Percentiles rank a stretch among this genome's conserved stretches.
Conservation (phyloP, 2,113 vertebrate genomes). For the Poeciliopsis retropinna region DNA sequence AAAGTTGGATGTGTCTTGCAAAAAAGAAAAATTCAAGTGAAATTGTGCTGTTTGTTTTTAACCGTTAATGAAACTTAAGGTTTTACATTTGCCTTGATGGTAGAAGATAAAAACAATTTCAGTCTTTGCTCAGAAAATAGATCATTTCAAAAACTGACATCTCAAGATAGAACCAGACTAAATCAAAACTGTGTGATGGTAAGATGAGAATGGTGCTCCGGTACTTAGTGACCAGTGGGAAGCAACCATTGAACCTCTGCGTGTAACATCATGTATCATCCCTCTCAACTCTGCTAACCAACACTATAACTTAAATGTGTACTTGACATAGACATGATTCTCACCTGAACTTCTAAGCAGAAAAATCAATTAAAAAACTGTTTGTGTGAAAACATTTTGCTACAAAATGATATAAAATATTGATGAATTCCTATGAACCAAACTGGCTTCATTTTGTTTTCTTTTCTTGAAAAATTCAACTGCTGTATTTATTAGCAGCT, state of each 20-base stretch:
- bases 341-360: conserved; percentile 71
- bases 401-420: conserved; percentile 82
- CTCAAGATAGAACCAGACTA: neutral
- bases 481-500: conserved; percentile 11
- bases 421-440: conserved; percentile 74
- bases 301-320: conserved; percentile 71
- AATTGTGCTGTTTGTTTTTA: no score
- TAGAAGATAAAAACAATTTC: no score
- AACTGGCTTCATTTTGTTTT: conserved; percentile 63
- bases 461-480: conserved; percentile 16
- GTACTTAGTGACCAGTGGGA: conserved; percentile 19
- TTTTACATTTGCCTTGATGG: no score
- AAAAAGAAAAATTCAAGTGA: no score
- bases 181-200: neutral
- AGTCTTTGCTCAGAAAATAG: no score
- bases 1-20: no score
- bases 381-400: conserved; percentile 82
- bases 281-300: conserved; percentile 55
- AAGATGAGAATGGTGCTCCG: neutral
- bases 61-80: no score
- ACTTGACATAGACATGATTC: conserved; percentile 74
- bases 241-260: conserved; percentile 29
- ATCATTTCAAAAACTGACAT: no score
- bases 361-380: conserved; percentile 54
- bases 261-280: conserved; percentile 39